These are phyloP conservation scores for Bicyclus anynana DNA, from an alignment of 1,140 invertebrate genomes.

Conservation along the genomic window DNA sequence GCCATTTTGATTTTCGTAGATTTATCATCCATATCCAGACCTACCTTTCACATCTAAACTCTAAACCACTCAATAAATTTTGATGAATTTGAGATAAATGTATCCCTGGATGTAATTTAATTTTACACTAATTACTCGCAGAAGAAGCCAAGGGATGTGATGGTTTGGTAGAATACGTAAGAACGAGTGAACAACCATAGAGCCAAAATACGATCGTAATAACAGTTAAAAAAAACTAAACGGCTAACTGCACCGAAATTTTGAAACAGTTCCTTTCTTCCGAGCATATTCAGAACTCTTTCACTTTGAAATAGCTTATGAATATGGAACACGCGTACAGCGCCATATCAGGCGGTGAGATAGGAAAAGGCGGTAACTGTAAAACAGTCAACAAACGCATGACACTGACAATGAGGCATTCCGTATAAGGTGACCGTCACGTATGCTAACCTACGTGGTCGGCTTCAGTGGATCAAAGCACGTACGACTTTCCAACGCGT, in stretches of 20 bases:
- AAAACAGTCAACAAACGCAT: conserved; percentile 60
- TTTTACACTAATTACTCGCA: too few species aligned
- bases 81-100: too few species aligned
- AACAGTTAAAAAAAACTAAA: background rate
- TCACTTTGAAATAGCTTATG: conserved; percentile 42
- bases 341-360: conserved; percentile 43
- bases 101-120: too few species aligned
- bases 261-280: conserved; percentile 18
- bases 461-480: conserved; percentile 30
- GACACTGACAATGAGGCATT: conserved; percentile 63
- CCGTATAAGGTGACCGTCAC: conserved; percentile 58
- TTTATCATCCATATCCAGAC: too few species aligned
- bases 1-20: too few species aligned
- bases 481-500: conserved; percentile 32
- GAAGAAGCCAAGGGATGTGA: too few species aligned
- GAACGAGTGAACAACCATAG: too few species aligned
- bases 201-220: too few species aligned
- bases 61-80: too few species aligned
- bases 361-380: conserved; percentile 61
- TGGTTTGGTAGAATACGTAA: too few species aligned
- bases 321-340: conserved; percentile 59
- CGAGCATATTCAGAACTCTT: conserved; percentile 19
- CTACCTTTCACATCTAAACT: too few species aligned
- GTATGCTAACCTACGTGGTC: conserved; percentile 51
- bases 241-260: background rate